Percentiles rank a stretch among this genome's conserved stretches.
Evolutionary conservation across 1,140 invertebrate genomes (phyloP).

Genomic region (Protaetia brevitarsis): DNA sequence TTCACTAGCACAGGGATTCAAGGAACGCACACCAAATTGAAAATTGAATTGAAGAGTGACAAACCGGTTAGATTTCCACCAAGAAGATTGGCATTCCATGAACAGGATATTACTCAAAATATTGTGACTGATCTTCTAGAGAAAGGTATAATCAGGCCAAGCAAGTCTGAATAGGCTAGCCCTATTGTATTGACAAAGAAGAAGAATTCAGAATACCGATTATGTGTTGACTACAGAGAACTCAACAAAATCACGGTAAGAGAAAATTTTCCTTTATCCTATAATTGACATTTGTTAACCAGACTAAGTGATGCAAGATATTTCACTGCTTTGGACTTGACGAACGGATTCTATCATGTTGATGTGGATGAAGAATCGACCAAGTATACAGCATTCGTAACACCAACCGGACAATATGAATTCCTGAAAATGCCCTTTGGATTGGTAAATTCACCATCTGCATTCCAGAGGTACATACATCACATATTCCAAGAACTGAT

Average conservation of each 20-base stretch:
- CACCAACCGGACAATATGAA: too few species aligned
- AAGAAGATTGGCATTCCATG: conserved; percentile 15
- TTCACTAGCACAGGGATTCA: too few species aligned
- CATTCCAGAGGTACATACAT: conserved; percentile 20
- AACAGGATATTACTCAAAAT: background rate
- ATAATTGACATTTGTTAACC: conserved; percentile 31
- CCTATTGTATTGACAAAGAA: conserved; percentile 30
- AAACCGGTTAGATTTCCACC: background rate
- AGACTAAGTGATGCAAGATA: conserved; percentile 25
- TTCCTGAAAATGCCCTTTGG: conserved; percentile 47
- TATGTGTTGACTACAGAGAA: conserved; percentile 52
- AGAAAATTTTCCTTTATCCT: conserved; percentile 33
- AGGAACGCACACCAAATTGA: background rate
- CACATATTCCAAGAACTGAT: conserved; percentile 24
- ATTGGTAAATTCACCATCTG: conserved; percentile 31
- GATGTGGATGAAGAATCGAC: too few species aligned
- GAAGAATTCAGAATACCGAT: conserved; percentile 24
- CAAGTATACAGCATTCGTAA: too few species aligned
- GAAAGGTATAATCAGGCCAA: conserved; percentile 23
- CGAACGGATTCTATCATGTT: conserved; percentile 44
- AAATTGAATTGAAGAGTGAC: background rate
- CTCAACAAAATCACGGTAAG: conserved; percentile 46
- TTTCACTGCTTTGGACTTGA: too few species aligned
- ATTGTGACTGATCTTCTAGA: conserved; percentile 14
- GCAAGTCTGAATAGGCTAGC: conserved; percentile 31